Evolutionary conservation across 2,888 invertebrate species (phyloP), one percentile per base, ranked within the genome.

Genomic region (Sceliomorpha sp.): DNA sequence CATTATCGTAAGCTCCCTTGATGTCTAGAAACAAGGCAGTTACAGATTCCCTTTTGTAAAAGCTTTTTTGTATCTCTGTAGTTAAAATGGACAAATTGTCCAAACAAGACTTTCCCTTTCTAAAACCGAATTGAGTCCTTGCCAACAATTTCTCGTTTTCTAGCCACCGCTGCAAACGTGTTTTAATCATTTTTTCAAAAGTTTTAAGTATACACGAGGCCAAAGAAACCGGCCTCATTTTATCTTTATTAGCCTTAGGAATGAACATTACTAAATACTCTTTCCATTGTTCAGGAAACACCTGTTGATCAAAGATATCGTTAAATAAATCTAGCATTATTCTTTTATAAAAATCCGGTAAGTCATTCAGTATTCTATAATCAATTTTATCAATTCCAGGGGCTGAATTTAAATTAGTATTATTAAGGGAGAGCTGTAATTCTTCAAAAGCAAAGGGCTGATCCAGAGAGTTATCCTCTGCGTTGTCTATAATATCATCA

Each of bases 201-300:
- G 36, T 0, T 17, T 60, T 62, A 0, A 68, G 9, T 0, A 56
- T 0, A 1, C 56, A 68, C 0, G 62, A 62, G 0, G 44, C 44
- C 9, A 68, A n/a, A 1, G 68, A 8, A 1, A 68, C 50, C 0
- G 68, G 68, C 0, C 58, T 9, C 0, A 45, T 37, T 47, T 63
- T 58, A 15, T 20, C n/a, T 0, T 10, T 15, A 8, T 50, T 34
- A 0, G n/a, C 15, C 40, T 69, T 62, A 0, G 68, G 62, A 0
- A 62, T 34, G 7, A 69, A 39, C 4, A 27, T 10, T 0, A 69
- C 13, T 0, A 58, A 3, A 15, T 34, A 69, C 0, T 13, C 6
- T 2, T 2, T 37, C 45, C 62, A 68, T 6, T 17, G 14, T 4
- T 26, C 10, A 6, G 67, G 55, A 5, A 53, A 53, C 1, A 9